A percentile compares a stretch with the other conserved stretches of the same genome.
Conservation (phyloP, 2,797 vertebrate genomes). For the Champsocephalus gunnari region DNA sequence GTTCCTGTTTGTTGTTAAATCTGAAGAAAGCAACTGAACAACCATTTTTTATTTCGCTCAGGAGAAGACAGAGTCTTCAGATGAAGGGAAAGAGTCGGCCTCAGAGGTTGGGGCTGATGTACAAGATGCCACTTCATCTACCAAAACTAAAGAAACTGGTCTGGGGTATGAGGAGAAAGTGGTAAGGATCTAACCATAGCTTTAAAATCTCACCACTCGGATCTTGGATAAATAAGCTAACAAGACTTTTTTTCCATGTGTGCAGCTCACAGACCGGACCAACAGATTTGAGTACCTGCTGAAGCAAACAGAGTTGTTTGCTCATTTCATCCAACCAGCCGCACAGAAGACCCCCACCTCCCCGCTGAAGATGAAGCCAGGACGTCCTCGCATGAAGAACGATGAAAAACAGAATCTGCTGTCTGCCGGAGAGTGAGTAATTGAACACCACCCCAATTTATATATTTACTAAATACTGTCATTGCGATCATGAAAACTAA, state of each 20-base stretch:
- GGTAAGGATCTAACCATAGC: conserved; percentile 79
- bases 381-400: conserved; percentile 96
- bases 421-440: conserved; percentile 96
- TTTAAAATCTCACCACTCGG: not conserved
- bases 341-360: conserved; percentile 99
- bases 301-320: conserved; percentile 98
- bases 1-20: not conserved
- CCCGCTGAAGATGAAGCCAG: conserved; percentile 99
- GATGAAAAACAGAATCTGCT: conserved; percentile 98
- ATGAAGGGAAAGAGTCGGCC: conserved; percentile 80
- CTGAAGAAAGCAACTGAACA: not conserved
- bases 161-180: conserved; percentile 97
- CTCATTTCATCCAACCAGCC: conserved; percentile 98
- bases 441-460: not conserved
- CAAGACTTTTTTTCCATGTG: conserved; percentile 22
- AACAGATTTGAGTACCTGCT: conserved; percentile 99
- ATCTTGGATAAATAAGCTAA: not conserved
- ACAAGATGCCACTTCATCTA: conserved; percentile 88
- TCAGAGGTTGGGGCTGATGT: conserved; percentile 80
- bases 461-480: not conserved
- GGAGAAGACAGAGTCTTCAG: conserved; percentile 82
- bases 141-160: conserved; percentile 87
- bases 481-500: not conserved
- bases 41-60: conserved; percentile 33
- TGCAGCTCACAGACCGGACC: conserved; percentile 95